Base-by-base conservation (phyloP, 2,797 vertebrate species). In the Ibycter americanus region DNA sequence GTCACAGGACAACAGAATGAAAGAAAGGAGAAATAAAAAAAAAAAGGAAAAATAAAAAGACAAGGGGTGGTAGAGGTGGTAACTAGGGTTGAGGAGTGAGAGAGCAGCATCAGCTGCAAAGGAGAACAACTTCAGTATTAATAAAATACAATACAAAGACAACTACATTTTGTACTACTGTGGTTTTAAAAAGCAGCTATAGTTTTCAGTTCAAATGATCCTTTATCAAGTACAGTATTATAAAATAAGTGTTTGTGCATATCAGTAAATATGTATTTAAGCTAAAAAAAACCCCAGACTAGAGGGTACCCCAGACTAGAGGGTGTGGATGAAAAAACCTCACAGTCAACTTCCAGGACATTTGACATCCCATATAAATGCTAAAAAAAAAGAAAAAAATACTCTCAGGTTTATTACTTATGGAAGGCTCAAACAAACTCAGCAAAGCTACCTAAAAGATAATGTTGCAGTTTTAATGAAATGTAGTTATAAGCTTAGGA, bases 351-450 rank as follows among this genome's bases (percentile, higher is more conserved):
- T 83, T 78, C 40, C 1, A 2, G 20, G 19, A 27, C 19, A 78
- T 79, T n/a, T 27, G 40, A 58, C 63, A 91, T 81, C 36, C 70
- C 31, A 25, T 51, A 62, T 34, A 86, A 90, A 63, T 19, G 26
- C 38, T 52, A 38, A 67, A 74, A 78, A 83, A 84, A 18, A 44
- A 8, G 4, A 4, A 25, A 21, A 26, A 51, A 54, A 44, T 5
- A 36, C 25, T 55, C 38, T 22, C 6, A 80, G 15, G 16, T 88
- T 78, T 93, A 54, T 51, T 70, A 74, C 62, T 58, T 70, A 61
- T 74, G 5, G 5, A 84, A 72, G 63, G 70, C 85, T 89, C 52
- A 89, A 92, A 94, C 55, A 89, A 92, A 94, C 19, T 15, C 83
- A 51, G 73, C 26, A 76, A 51, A 90, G 8, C 7, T 56, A 40